Percentiles rank a stretch among this genome's conserved stretches.
These are phyloP conservation scores for Brachyopa scutellaris DNA, from an alignment of 2,888 invertebrate genomes.

Conservation along the genomic window DNA sequence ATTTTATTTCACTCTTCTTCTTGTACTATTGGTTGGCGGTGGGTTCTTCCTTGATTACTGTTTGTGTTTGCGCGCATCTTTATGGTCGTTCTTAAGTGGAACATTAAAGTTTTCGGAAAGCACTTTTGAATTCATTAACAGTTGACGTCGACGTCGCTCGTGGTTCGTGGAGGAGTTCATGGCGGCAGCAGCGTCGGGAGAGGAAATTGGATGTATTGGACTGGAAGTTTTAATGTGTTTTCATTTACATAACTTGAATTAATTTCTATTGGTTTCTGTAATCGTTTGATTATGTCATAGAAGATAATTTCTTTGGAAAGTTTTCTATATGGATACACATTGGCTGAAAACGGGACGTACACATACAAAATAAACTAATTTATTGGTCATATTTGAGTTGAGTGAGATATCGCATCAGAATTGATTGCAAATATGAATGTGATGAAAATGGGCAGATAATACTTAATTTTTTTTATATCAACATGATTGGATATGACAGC, in stretches of 20 bases:
- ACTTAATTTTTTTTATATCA: no score
- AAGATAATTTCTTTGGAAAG: slow-evolving; percentile 35
- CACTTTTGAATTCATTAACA: slow-evolving; percentile 69
- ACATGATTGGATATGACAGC: no score
- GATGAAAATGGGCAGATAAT: no score
- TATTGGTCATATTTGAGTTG: no score
- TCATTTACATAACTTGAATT: slow-evolving; percentile 59
- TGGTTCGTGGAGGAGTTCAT: neutral
- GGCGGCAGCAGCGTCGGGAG: neutral
- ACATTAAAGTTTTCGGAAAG: slow-evolving; percentile 63
- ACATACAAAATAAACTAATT: no score
- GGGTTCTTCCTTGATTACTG: slow-evolving; percentile 28
- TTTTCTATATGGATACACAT: no score
- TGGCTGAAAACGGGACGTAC: no score
- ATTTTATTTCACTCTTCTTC: slow-evolving; percentile 13
- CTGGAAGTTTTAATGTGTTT: slow-evolving; percentile 58
- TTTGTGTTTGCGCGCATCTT: slow-evolving; percentile 51
- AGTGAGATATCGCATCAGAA: no score
- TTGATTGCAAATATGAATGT: no score
- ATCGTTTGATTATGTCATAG: slow-evolving; percentile 40
- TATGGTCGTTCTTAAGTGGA: slow-evolving; percentile 60
- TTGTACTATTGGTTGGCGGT: neutral
- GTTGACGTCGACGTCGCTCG: slow-evolving; percentile 32
- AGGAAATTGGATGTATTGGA: slow-evolving; percentile 37
- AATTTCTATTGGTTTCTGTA: slow-evolving; percentile 51